These are phyloP conservation scores for Andrena marginata DNA, from an alignment of 2,888 invertebrate species.

Conservation along the genomic window DNA sequence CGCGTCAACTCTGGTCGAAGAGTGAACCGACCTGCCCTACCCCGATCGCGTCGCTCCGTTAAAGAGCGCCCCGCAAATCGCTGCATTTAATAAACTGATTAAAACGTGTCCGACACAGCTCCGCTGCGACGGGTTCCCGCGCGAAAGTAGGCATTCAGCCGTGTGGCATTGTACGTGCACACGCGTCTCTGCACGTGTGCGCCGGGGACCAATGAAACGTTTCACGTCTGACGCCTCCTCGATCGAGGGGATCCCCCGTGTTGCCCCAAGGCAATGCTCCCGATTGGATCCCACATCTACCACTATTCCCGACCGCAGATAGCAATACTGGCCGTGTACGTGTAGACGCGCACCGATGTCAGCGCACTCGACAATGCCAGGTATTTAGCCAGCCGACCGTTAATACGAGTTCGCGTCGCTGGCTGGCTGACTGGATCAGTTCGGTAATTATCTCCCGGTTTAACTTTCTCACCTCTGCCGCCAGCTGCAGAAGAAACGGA, in stretches of 20 bases:
- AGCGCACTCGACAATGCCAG: slow-evolving; percentile 58
- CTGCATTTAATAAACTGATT: not conserved
- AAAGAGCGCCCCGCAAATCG: not conserved
- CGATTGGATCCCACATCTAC: slow-evolving; percentile 76
- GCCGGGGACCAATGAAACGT: slow-evolving; percentile 73
- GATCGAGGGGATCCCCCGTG: slow-evolving; percentile 66
- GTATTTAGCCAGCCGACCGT: slow-evolving; percentile 67
- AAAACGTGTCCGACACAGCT: not conserved
- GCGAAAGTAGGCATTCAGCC: slow-evolving; percentile 33
- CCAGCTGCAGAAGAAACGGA: slow-evolving; percentile 17
- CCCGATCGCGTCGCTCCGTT: not conserved
- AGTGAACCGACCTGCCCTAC: not conserved
- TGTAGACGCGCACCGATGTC: slow-evolving; percentile 41
- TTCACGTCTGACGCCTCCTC: slow-evolving; percentile 74
- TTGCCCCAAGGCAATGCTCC: slow-evolving; percentile 71
- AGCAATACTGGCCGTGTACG: slow-evolving; percentile 56
- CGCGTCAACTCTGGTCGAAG: not conserved
- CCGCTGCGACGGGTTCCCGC: not conserved
- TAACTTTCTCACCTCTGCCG: slow-evolving; percentile 59
- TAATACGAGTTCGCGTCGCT: slow-evolving; percentile 57
- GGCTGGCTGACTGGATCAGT: slow-evolving; percentile 59
- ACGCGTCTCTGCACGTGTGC: slow-evolving; percentile 35
- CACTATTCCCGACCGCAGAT: slow-evolving; percentile 65
- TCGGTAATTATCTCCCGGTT: slow-evolving; percentile 62
- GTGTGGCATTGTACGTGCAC: slow-evolving; percentile 20